Evolutionary conservation across 2,113 vertebrate genomes (phyloP), one percentile per base, ranked within the genome.

Genomic region (Corythornis vintsioides): DNA sequence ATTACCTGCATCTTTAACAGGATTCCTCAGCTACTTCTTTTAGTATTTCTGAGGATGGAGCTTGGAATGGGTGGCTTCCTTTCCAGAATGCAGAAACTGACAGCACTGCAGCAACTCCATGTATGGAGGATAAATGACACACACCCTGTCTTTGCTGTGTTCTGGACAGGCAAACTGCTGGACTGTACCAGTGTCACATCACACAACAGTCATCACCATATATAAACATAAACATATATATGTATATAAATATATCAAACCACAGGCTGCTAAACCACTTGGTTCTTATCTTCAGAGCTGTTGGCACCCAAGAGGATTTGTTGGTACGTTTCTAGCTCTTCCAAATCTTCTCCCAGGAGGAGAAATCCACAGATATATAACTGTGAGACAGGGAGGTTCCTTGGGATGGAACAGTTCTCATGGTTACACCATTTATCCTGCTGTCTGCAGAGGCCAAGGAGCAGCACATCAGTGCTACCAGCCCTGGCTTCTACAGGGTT

Each of bases 361-460:
- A 83, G 33, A 83, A 94, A 83, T 18, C 17, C 31, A 70, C 40
- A 60, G 31, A 26, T 35, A 50, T 1, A 11, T 29, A 73, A 70
- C 48, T 67, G 21, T 6, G 48, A 59, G 7, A 63, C 31, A 82
- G 24, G 0, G 0, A 38, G 21, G 9, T 16, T 83, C 40, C 28
- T 4, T 25, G 22, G 56, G 35, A 47, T 42, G 15, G 12, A n/a
- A 65, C 16, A 65, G 10, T 10, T 75, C 20, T 31, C 8, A 5
- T 0, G 2, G 29, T 63, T 4, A 15, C 2, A n/a, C 28, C 5
- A 9, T 43, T 60, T 31, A 15, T 28, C 19, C 31, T 70, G 38
- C 25, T 29, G 55, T 59, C 65, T 75, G n/a, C 35, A 60, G 38
- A 57, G 21, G 10, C 31, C 0, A 0, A 33, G 31, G 38, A 60